Base-by-base conservation (phyloP, 2,113 vertebrate species). In the Alligator mississippiensis region DNA sequence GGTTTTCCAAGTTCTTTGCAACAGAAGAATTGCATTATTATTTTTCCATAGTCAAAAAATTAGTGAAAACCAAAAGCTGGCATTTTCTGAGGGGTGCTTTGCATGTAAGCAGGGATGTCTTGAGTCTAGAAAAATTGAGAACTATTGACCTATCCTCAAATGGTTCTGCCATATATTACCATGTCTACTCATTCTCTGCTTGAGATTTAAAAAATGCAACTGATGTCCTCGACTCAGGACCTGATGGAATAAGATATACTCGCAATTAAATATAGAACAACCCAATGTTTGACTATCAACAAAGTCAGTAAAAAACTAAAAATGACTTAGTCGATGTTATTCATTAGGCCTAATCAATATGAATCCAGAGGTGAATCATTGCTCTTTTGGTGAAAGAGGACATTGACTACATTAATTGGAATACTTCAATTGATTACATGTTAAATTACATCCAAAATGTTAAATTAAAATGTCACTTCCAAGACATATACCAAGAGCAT, bases 231-330 rank as follows among this genome's bases (percentile, higher is more conserved):
- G 2, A 2, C 58, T 80, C 57, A 76, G 25, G 10, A 1, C 4
- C 55, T 4, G 24, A 54, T 79, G 70, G 19, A 15, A 4, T 83
- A 17, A 77, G 21, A 34, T 0, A 0, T 64, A 7, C 30, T 77
- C 58, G 19, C 34, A 11, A 47, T 87, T 89, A 82, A 86, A 86
- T 77, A n/a, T 6, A 64, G 72, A 85, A 11, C n/a, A 61, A 22
- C 25, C 28, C 47, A 5, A 57, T 88, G 70, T 68, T 12, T 9
- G 80, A 60, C 4, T 82, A 80, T 74, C 59, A 47, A 21, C 77
- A 60, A 82, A 85, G 90, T 11, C 34, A 47, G 55, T 90, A 80
- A n/a, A 84, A 5, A 77, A 89, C 34, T 57, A 77, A 6, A 22
- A 10, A 9, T 19, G 64, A n/a, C 64, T 62, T 66, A 87, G 47